These are phyloP conservation scores for Mya arenaria DNA, from an alignment of 1,140 invertebrate genomes.

Conservation along the genomic window DNA sequence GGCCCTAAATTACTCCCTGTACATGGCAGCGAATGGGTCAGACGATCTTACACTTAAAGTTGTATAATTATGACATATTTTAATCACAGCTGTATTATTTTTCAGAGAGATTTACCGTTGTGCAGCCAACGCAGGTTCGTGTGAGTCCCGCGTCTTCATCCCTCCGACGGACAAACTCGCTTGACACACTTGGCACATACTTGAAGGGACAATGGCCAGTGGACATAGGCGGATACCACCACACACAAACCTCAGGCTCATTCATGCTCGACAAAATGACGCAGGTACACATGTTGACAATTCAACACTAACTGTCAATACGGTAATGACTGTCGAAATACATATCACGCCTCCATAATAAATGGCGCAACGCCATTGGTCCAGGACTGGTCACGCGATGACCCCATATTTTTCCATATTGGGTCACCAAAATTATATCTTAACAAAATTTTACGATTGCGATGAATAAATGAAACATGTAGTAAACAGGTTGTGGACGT, in stretches of 20 bases:
- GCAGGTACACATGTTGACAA: no score
- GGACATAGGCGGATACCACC: constrained; percentile 19
- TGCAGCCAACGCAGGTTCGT: constrained; percentile 31
- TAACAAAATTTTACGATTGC: no score
- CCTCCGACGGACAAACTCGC: constrained; percentile 39
- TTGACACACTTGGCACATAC: constrained; percentile 49
- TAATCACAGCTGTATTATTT: background rate
- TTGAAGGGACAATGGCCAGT: constrained; percentile 53
- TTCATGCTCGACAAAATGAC: constrained; percentile 53
- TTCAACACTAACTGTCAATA: no score
- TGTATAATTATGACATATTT: background rate
- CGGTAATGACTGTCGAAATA: no score
- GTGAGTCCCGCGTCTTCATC: constrained; percentile 41
- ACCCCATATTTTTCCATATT: no score
- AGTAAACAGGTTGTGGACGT: no score
- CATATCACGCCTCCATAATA: no score
- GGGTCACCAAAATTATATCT: no score
- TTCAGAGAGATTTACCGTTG: constrained; percentile 36
- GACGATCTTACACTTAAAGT: background rate
- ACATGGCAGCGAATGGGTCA: background rate
- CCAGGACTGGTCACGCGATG: no score
- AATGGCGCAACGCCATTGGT: no score
- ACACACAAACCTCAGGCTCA: constrained; percentile 13
- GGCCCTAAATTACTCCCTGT: background rate
- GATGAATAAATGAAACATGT: no score